Conservation (phyloP, 2,113 vertebrate species). For the Miniopterus natalensis region DNA sequence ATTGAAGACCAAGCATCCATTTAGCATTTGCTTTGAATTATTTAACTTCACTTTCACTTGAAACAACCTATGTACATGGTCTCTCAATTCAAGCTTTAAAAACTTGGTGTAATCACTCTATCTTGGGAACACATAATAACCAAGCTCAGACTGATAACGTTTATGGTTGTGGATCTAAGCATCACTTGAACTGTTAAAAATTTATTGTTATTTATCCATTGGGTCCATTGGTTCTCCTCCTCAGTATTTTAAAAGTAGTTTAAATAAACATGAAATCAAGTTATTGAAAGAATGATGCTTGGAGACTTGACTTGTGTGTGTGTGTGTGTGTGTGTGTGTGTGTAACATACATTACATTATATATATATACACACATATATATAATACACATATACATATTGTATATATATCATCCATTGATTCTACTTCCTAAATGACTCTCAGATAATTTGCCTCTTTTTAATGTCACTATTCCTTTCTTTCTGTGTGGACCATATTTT, state of each 20-base stretch:
- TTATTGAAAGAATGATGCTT: neutral
- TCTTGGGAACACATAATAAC: neutral
- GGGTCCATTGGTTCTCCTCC: neutral
- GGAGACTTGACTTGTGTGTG: neutral
- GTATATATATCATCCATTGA: neutral
- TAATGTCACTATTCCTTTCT: neutral
- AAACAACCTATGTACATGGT: neutral
- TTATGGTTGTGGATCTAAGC: neutral
- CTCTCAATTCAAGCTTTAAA: neutral
- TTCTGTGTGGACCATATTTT: neutral
- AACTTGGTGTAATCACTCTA: neutral
- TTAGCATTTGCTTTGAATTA: neutral
- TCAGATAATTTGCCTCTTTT: neutral
- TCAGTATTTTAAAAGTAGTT: neutral
- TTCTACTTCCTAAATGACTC: neutral
- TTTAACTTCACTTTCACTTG: neutral
- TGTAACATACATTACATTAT: neutral
- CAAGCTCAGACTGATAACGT: neutral
- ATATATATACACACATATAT: neutral
- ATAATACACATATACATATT: neutral
- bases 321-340: neutral
- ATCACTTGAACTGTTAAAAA: slow-evolving; percentile 1
- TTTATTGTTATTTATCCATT: neutral
- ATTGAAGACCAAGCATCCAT: neutral
- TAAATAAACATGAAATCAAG: neutral